phyloP scores from a whole-genome alignment of 2,888 invertebrate species.

The Helleia helle region DNA sequence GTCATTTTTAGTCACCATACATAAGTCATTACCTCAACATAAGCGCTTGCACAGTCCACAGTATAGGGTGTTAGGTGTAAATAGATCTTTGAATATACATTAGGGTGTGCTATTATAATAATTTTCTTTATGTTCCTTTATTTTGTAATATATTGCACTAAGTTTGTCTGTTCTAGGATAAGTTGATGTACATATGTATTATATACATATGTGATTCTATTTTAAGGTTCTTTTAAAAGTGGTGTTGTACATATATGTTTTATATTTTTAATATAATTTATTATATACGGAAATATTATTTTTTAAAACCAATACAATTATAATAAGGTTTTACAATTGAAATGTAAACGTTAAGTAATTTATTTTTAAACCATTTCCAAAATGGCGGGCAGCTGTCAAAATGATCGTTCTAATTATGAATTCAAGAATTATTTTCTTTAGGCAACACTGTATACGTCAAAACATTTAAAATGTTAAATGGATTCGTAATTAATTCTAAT shows the following conservation, averaged over 20 bases:
- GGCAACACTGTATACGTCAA: background rate
- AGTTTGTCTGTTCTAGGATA: background rate
- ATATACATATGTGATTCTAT: slow-evolving; percentile 10
- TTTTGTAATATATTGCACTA: slow-evolving; percentile 1
- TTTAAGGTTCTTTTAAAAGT: background rate
- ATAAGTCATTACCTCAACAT: slow-evolving; percentile 69
- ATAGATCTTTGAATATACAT: slow-evolving; percentile 10
- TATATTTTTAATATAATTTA: background rate
- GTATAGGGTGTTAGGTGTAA: slow-evolving; percentile 29
- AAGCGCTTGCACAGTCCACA: slow-evolving; percentile 69
- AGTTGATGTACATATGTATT: slow-evolving; percentile 10
- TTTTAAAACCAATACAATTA: background rate
- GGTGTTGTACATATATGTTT: slow-evolving; percentile 5
- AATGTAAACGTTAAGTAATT: background rate
- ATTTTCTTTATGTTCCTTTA: slow-evolving; percentile 6
- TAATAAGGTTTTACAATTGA: background rate
- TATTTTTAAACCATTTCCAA: background rate
- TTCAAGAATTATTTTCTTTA: background rate
- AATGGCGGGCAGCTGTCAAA: background rate
- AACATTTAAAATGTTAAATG: too few species aligned
- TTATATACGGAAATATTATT: background rate
- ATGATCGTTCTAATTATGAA: background rate
- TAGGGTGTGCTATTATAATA: background rate
- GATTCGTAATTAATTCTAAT: too few species aligned
- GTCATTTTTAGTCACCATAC: slow-evolving; percentile 70